Base-by-base conservation (phyloP, 2,113 vertebrate species). In the Rallus limicola region DNA sequence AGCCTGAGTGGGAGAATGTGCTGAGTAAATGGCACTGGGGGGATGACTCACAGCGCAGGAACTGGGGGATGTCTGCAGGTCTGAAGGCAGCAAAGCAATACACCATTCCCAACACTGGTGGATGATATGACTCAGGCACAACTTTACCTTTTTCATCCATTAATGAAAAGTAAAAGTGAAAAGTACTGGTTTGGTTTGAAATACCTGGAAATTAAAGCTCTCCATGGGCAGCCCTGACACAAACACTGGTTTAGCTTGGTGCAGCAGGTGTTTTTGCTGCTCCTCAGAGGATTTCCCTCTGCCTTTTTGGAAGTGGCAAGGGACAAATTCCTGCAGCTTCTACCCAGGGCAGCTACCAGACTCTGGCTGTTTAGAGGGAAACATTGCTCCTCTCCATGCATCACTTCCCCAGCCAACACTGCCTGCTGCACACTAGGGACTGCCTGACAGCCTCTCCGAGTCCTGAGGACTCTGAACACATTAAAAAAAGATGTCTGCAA, bases 1-100 rank as follows among this genome's bases (percentile, higher is more conserved):
- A 96, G 76, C 19, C 60, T 29, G 90, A 94, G 95, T 94, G 86
- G 92, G 95, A 94, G 88, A 90, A 90, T 13, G 60, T 78, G 70
- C 88, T 74, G 63, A 95, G 85, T 74, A 26, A 81, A 80, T 64
- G 92, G 72, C 88, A 36, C 3, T 78, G 82, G 36, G 59, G 58
- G 67, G 56, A 60, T 96, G 93, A 95, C 29, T 96, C 95, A 96
- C 25, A 0, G 64, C 1, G 2, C 68, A 46, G 55, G 48, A 28
- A 24, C 3, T 36, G 40, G 48, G 48, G 31, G 62, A 11, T 50
- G 71, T 70, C 58, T 76, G 72, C 63, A 29, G 67, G 78, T 62
- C 78, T 10, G 1, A 69, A 87, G 78, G 75, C 60, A 86, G 56
- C 31, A 16, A 15, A 80, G 53, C 69, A 83, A 78, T 44, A 67